Percentiles rank a stretch among this genome's conserved stretches.
phyloP scores from a whole-genome alignment of 2,113 vertebrate species.

The Austrofundulus limnaeus region DNA sequence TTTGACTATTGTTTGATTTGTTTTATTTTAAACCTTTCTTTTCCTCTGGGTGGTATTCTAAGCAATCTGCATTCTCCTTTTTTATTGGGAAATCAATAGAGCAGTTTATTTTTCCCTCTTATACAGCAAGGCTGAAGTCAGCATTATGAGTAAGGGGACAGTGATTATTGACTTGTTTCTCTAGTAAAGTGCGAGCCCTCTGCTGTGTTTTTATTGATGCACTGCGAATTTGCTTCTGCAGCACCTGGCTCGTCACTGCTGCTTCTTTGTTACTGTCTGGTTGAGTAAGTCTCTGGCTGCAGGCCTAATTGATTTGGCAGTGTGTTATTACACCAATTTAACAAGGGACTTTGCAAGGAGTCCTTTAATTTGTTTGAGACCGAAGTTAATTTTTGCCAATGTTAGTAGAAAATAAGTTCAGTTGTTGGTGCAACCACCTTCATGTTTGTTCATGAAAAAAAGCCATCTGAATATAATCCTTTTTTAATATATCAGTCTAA shows the following conservation, averaged over 20 bases:
- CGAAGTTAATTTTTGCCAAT: slow-evolving; percentile 1
- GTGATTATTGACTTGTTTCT: slow-evolving; percentile 54
- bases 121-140: slow-evolving; percentile 36
- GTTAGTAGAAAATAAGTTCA: neutral
- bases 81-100: slow-evolving; percentile 46
- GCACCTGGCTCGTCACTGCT: slow-evolving; percentile 23
- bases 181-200: slow-evolving; percentile 22
- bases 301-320: slow-evolving; percentile 18
- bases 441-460: neutral
- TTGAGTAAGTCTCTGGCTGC: slow-evolving; percentile 29
- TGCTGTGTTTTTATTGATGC: slow-evolving; percentile 30
- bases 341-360: neutral
- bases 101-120: slow-evolving; percentile 30
- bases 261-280: slow-evolving; percentile 11
- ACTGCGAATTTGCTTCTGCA: slow-evolving; percentile 30
- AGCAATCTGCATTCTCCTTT: slow-evolving; percentile 6
- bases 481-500: no score
- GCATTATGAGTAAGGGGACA: slow-evolving; percentile 54
- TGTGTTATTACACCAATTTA: slow-evolving; percentile 19
- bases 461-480: neutral
- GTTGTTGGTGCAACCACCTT: fast-evolving
- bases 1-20: slow-evolving; percentile 23
- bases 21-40: slow-evolving; percentile 2
- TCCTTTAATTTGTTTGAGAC: neutral
- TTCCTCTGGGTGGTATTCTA: slow-evolving; percentile 2